Percentiles rank a stretch among this genome's conserved stretches.
Evolutionary conservation across 2,797 vertebrate species (phyloP).

Genomic region (Cyclura pinguis): DNA sequence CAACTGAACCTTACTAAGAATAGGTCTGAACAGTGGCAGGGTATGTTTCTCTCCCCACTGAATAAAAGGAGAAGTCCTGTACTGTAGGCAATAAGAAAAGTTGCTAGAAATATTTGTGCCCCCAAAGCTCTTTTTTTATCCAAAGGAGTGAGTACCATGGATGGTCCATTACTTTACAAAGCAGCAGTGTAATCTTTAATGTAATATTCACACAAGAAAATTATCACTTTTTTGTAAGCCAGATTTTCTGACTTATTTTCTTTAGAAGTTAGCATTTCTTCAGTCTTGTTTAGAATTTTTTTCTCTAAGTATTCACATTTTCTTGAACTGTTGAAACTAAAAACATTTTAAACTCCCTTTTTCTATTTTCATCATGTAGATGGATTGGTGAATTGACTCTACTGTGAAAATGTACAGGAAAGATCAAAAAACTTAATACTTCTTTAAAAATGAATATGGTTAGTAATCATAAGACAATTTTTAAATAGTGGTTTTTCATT

Average conservation of each 20-base stretch:
- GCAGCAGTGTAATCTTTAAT: background rate
- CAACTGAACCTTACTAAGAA: no score
- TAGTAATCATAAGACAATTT: background rate
- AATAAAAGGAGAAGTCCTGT: background rate
- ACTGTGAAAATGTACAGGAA: background rate
- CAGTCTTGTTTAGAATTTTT: background rate
- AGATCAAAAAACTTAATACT: background rate
- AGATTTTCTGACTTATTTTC: background rate
- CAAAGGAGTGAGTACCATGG: background rate
- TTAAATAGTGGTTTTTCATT: constrained; percentile 19
- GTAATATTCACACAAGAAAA: background rate
- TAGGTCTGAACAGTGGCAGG: background rate
- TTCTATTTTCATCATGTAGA: background rate
- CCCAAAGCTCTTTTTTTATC: background rate
- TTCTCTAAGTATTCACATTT: background rate
- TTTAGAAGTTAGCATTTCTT: background rate
- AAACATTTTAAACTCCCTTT: background rate
- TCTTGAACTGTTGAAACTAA: background rate
- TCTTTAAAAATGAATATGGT: constrained; percentile 1
- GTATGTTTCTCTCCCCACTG: background rate
- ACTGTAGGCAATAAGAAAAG: no score
- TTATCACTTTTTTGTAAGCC: background rate
- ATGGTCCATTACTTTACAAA: background rate
- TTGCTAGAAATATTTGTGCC: no score
- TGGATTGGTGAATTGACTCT: background rate